A percentile compares a stretch with the other conserved stretches of the same genome.
Evolutionary conservation across 2,113 vertebrate genomes (phyloP).

Genomic region (Otocyon megalotis): DNA sequence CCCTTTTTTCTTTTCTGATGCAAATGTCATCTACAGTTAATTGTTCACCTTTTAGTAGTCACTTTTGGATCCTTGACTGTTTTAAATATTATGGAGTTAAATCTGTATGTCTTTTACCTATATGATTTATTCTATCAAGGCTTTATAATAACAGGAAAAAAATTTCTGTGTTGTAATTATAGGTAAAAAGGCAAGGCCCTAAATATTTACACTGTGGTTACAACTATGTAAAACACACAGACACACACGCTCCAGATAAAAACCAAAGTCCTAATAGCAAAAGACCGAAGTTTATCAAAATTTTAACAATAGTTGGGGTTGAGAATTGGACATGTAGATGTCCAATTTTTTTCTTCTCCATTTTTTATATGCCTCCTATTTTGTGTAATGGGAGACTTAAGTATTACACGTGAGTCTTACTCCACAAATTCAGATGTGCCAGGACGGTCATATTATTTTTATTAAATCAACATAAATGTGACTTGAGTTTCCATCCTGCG

Average conservation of each 20-base stretch:
- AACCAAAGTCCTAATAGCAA: not conserved
- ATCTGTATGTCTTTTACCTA: not conserved
- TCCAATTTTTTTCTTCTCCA: not conserved
- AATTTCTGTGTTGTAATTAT: not conserved
- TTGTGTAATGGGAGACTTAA: not conserved
- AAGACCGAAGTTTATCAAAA: not conserved
- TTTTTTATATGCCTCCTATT: not conserved
- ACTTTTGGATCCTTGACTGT: not conserved
- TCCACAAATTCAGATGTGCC: not conserved
- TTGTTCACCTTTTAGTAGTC: not conserved
- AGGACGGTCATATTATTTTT: not conserved
- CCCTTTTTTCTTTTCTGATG: not conserved
- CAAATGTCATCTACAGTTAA: not conserved
- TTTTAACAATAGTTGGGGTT: not conserved
- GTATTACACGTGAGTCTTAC: not conserved
- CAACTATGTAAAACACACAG: not conserved
- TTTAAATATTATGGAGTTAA: not conserved
- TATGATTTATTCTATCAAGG: not conserved
- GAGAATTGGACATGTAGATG: not conserved
- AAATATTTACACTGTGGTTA: not conserved
- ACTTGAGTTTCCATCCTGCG: not conserved
- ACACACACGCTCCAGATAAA: not conserved
- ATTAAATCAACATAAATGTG: not conserved
- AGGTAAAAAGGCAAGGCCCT: not conserved
- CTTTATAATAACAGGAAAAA: not conserved